Evolutionary conservation across 1,140 invertebrate species (phyloP), one percentile per base, ranked within the genome.

Genomic region (Coboldia fuscipes): DNA sequence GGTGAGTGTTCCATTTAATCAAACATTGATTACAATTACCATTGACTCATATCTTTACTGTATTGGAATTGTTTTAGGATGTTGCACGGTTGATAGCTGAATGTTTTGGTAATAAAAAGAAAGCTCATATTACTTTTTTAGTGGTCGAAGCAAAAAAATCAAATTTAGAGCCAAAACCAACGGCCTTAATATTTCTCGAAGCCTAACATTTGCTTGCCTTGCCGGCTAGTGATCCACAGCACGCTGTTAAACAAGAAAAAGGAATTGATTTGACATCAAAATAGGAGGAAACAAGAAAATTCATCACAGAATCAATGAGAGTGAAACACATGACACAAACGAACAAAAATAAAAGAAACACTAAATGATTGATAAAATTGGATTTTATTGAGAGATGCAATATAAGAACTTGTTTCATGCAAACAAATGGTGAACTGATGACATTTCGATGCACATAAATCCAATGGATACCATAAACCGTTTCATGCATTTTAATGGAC

Each of bases 101-200:
- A 50, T 82, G 82, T 30, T 90, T 84, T 58, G 81, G 82, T 27
- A 68, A 81, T 51, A 68, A 77, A 41, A 78, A 85, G 50, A 73
- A 79, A 43, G 57, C 61, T 52, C 78, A 85, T 53, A 82, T 89
- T 46, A 81, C 86, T 62, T 85, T 90, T 60, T 66, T 88, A 45
- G 82, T 90, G 29, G 70, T 81, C 30, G 82, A 88, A 57, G 76
- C 78, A 39, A 86, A 86, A 56, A 83, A 83, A 57, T 83, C 79
- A 44, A 83, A 85, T 55, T 63, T 84, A 48, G 81, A 85, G 59
- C 78, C 78, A 42, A 83, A 83, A 61, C 79, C 79, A 39, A 82
- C 78, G 44, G 78, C 80, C 33, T 61, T 83, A 30, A 83, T 84
- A 57, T 84, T 84, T 59, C 58, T 83, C 60, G 80, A 84, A 65